phyloP scores from a whole-genome alignment of 2,888 invertebrate species.

The Latrodectus hesperus region DNA sequence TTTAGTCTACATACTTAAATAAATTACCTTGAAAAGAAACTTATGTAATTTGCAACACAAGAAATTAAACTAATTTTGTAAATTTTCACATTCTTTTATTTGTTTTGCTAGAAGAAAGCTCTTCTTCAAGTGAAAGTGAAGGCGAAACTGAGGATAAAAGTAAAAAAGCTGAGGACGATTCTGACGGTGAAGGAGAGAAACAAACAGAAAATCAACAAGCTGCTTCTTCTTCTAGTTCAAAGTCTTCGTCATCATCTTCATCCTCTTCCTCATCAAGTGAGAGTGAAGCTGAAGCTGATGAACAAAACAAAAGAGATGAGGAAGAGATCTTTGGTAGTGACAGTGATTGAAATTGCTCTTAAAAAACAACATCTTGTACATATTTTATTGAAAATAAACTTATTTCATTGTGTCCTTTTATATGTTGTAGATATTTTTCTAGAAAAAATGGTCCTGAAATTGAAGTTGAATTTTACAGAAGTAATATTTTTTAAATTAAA shows the following conservation, averaged over 20 bases:
- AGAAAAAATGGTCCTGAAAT: too few relatives aligned
- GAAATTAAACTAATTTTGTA: too few relatives aligned
- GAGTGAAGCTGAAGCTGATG: conserved; percentile 64
- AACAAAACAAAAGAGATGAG: conserved; percentile 71
- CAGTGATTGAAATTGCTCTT: conserved; percentile 67
- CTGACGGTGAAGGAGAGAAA: conserved; percentile 29
- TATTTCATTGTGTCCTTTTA: too few relatives aligned
- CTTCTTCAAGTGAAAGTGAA: conserved; percentile 50
- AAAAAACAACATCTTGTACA: too few relatives aligned
- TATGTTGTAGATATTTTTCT: too few relatives aligned
- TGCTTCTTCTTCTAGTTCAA: conserved; percentile 15
- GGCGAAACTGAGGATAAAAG: conserved; percentile 26
- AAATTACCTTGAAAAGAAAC: too few relatives aligned
- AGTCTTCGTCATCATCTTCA: conserved; percentile 55
- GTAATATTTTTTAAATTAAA: too few relatives aligned
- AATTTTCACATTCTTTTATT: conserved; percentile 65
- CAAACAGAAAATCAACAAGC: conserved; percentile 17
- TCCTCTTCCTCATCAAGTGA: conserved; percentile 38
- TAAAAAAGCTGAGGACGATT: conserved; percentile 25
- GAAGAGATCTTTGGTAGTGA: conserved; percentile 72
- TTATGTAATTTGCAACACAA: too few relatives aligned
- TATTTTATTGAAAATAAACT: too few relatives aligned
- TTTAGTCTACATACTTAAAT: too few relatives aligned
- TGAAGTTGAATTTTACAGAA: too few relatives aligned
- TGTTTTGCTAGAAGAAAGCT: conserved; percentile 8